Conservation (phyloP, 2,113 vertebrate species). For the Urocitellus parryii region DNA sequence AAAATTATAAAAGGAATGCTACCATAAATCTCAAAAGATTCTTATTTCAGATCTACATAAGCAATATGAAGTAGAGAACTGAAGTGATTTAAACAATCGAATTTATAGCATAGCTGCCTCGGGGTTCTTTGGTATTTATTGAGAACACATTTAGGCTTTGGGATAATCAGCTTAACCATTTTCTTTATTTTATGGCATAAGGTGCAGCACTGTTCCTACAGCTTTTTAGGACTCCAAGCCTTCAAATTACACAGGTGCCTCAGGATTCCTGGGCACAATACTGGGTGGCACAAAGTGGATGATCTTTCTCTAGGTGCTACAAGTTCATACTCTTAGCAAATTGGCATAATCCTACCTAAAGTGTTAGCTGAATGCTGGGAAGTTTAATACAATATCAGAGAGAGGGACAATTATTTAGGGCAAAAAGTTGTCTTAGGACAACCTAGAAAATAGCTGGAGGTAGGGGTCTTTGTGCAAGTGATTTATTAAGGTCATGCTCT, state of each 20-base stretch:
- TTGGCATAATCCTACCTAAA: neutral
- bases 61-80: neutral
- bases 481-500: neutral
- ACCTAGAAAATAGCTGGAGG: neutral
- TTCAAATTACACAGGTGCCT: neutral
- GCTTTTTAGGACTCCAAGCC: neutral
- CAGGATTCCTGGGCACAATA: neutral
- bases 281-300: neutral
- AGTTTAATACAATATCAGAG: neutral
- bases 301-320: neutral
- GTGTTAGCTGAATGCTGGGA: neutral
- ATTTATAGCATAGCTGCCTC: neutral
- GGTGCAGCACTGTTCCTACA: neutral
- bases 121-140: neutral
- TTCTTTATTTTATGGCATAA: neutral
- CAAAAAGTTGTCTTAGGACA: neutral
- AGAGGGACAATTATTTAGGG: neutral
- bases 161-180: neutral
- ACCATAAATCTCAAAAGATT: slow-evolving; percentile 33
- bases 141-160: neutral
- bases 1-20: slow-evolving; percentile 11
- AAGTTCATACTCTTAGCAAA: neutral
- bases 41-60: slow-evolving; percentile 32
- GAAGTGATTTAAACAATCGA: slow-evolving; percentile 48
- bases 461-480: neutral